Conservation (phyloP, 1,140 invertebrate species). For the Uloborus diversus region DNA sequence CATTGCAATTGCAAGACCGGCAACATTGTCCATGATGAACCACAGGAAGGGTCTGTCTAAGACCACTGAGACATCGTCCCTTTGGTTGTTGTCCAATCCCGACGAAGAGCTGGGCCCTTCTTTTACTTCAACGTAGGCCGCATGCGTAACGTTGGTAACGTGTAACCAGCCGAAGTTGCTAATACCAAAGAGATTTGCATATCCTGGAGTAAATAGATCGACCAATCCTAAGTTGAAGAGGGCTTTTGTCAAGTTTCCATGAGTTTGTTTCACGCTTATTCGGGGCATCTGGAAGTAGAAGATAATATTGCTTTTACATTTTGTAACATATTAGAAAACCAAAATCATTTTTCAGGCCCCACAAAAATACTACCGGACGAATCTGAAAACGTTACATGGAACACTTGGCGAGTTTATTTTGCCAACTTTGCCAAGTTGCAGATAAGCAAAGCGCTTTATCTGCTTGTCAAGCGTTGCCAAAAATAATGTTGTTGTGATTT, state of each 20-base stretch:
- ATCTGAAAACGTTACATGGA: too few species aligned
- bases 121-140: conserved; percentile 56
- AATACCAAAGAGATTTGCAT: conserved; percentile 58
- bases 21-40: conserved; percentile 60
- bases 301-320: background rate
- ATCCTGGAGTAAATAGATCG: conserved; percentile 58
- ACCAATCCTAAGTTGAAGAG: conserved; percentile 57
- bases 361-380: too few species aligned
- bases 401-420: too few species aligned
- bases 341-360: background rate
- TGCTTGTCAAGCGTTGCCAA: too few species aligned
- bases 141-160: conserved; percentile 59
- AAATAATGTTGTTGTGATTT: too few species aligned
- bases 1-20: conserved; percentile 60
- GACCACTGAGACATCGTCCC: conserved; percentile 42
- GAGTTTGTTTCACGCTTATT: conserved; percentile 53
- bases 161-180: conserved; percentile 59
- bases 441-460: too few species aligned
- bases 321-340: background rate
- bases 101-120: background rate
- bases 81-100: background rate
- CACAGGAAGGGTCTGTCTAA: conserved; percentile 60
- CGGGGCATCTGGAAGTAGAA: conserved; percentile 56
- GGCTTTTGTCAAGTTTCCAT: conserved; percentile 49
- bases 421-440: too few species aligned